Conservation (phyloP, 2,113 vertebrate genomes). For the Chlorodrepanis virens region DNA sequence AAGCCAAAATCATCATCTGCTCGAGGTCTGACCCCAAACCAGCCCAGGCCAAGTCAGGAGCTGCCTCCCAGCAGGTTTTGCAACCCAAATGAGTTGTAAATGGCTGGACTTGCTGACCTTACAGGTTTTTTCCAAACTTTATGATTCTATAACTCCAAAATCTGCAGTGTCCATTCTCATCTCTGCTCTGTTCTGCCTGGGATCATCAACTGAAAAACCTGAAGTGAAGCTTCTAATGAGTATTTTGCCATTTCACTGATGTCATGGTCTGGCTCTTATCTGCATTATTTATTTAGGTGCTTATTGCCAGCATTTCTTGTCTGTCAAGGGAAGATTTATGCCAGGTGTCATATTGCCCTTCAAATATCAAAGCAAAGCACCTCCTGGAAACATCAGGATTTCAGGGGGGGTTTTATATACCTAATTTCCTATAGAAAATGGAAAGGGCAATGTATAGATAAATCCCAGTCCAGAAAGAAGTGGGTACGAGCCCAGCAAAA, state of each 20-base stretch:
- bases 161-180: not conserved
- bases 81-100: not conserved
- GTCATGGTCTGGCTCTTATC: not conserved
- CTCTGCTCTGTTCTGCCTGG: not conserved
- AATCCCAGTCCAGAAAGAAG: not conserved
- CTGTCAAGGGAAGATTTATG: not conserved
- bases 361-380: conserved; percentile 17
- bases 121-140: not conserved
- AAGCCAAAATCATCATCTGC: not conserved
- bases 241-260: not conserved
- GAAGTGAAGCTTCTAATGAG: not conserved
- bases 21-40: not conserved
- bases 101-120: not conserved
- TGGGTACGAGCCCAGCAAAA: not conserved
- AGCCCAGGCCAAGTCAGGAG: not conserved
- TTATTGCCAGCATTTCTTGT: not conserved
- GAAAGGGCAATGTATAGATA: not conserved
- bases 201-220: not conserved
- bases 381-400: not conserved
- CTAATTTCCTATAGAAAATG: not conserved
- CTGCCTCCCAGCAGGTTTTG: not conserved
- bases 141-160: not conserved
- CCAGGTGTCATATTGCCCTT: not conserved
- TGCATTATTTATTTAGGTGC: not conserved
- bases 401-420: not conserved